Evolutionary conservation across 1,140 invertebrate species (phyloP), one percentile per base, ranked within the genome.

Genomic region (Leptestheria dahalacensis): DNA sequence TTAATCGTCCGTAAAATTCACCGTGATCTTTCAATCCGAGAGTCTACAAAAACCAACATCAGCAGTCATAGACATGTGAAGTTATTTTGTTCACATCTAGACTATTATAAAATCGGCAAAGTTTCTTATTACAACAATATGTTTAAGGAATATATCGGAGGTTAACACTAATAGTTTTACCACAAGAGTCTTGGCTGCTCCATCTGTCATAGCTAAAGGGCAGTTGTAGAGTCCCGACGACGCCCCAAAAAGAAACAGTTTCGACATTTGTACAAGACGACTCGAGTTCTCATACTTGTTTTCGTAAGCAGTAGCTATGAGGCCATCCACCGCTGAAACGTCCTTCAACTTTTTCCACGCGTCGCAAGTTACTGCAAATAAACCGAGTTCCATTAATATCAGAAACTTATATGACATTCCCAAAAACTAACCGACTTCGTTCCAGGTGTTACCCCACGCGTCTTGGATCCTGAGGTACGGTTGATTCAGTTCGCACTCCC

Each of bases 121-220:
- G n/a, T n/a, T n/a, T n/a, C n/a, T n/a, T n/a, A n/a, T n/a, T n/a
- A n/a, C n/a, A n/a, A n/a, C n/a, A n/a, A n/a, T n/a, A n/a, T n/a
- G n/a, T n/a, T n/a, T n/a, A n/a, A n/a, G n/a, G n/a, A n/a, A n/a
- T n/a, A n/a, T n/a, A n/a, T n/a, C n/a, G n/a, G n/a, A n/a, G n/a
- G n/a, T n/a, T n/a, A n/a, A n/a, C n/a, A n/a, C n/a, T n/a, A n/a
- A n/a, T n/a, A n/a, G n/a, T n/a, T n/a, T 25, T 61, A 74, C 74
- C 65, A 75, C 69, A 47, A 79, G 67, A 15, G 75, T 75, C 66
- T 75, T 77, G 12, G 77, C 77, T 28, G 79, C 79, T 58, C 79
- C 79, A 69, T 81, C 79, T 41, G 79, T 82, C 79, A 82, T 82
- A 18, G 79, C 80, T 28, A 82, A 65, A 11, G 79, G 79, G 70